These are phyloP conservation scores for Megaustenia siamemsis DNA, from an alignment of 2,888 invertebrate species.

Conservation along the genomic window DNA sequence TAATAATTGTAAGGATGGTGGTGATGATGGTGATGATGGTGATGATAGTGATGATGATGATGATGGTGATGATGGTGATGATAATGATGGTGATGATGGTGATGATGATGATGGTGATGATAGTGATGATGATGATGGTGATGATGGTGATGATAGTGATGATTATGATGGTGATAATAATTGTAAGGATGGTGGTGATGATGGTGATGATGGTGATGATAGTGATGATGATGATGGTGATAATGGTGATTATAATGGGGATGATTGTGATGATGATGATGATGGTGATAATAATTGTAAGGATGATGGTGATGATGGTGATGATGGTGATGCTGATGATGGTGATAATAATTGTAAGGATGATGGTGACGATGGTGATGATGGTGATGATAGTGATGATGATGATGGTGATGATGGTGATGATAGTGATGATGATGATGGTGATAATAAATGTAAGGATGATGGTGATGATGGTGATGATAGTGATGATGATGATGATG, in stretches of 20 bases:
- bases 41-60: not conserved
- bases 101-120: not conserved
- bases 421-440: not conserved
- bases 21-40: no score
- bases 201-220: slow-evolving; percentile 1
- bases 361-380: not conserved
- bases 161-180: no score
- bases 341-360: not conserved
- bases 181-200: no score
- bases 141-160: not conserved
- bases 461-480: not conserved
- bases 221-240: not conserved
- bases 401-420: not conserved
- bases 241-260: no score
- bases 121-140: not conserved
- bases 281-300: not conserved
- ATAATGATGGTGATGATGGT: not conserved
- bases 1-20: no score
- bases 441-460: not conserved
- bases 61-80: not conserved
- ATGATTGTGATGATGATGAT: no score
- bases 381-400: not conserved
- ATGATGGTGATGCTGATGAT: no score
- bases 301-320: not conserved
- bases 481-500: not conserved